phyloP scores from a whole-genome alignment of 1,140 invertebrate species.

The Nymphalis io region DNA sequence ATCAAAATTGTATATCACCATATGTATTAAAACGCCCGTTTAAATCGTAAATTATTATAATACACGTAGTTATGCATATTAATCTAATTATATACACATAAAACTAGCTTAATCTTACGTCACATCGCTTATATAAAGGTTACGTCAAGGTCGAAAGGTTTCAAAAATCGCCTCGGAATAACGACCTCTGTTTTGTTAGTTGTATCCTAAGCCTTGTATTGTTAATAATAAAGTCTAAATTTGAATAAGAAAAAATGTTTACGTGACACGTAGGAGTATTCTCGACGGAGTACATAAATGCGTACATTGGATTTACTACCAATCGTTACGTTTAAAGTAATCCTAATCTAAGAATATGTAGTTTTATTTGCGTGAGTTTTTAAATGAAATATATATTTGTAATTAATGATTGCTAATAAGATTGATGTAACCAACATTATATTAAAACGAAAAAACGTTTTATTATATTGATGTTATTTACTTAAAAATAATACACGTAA shows the following conservation, averaged over 20 bases:
- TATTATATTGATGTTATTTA: too few relatives aligned
- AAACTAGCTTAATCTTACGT: conserved; percentile 5
- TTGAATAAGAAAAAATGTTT: not conserved
- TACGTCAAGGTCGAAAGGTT: conserved; percentile 22
- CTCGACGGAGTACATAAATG: not conserved
- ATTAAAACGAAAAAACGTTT: too few relatives aligned
- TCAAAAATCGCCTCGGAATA: conserved; percentile 5
- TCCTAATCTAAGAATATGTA: not conserved
- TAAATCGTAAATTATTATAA: not conserved
- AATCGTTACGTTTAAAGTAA: conserved; percentile 1
- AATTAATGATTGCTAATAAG: too few relatives aligned
- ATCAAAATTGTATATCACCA: too few relatives aligned
- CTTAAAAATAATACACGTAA: too few relatives aligned
- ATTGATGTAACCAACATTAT: too few relatives aligned
- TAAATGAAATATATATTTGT: too few relatives aligned
- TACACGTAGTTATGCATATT: not conserved
- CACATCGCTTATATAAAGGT: conserved; percentile 9
- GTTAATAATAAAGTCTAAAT: not conserved
- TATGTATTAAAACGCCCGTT: too few relatives aligned
- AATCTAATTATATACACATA: not conserved
- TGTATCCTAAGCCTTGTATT: not conserved
- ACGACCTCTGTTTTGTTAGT: not conserved
- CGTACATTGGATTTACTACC: not conserved
- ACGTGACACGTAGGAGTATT: not conserved
- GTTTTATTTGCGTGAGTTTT: not conserved